A percentile compares a stretch with the other conserved stretches of the same genome.
Evolutionary conservation across 23 tunicate genomes (phyloP).

Genomic region (Halocynthia roretzi): DNA sequence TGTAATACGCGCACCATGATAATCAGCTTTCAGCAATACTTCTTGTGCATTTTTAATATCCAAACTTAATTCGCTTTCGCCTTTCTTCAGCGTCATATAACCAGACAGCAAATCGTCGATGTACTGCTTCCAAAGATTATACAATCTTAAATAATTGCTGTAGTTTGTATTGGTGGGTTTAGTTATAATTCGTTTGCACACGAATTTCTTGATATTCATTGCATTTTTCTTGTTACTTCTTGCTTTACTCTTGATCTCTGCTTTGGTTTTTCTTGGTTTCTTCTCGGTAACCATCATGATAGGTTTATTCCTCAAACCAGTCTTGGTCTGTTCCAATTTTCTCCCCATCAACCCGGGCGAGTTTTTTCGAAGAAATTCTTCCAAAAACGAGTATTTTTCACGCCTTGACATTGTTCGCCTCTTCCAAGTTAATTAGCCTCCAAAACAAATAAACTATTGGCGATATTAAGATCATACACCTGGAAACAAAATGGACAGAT

Average conservation of each 20-base stretch:
- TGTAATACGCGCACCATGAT: conserved; percentile 21
- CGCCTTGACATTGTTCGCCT: conserved; percentile 1
- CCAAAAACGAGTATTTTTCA: conserved; percentile 9
- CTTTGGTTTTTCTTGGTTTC: neutral
- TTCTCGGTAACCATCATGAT: conserved; percentile 12
- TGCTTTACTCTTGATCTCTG: neutral
- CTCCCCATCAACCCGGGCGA: neutral
- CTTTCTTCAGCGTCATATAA: conserved; percentile 1
- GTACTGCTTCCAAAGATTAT: conserved; percentile 14
- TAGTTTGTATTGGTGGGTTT: conserved; percentile 18
- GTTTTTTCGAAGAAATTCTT: conserved; percentile 17
- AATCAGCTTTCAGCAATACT: conserved; percentile 16
- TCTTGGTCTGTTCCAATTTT: neutral
- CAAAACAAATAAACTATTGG: too few species aligned
- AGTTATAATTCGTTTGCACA: neutral
- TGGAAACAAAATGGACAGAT: too few species aligned
- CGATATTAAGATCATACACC: too few species aligned
- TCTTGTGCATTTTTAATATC: conserved; percentile 17
- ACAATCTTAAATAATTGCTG: conserved; percentile 1
- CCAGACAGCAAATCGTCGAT: conserved; percentile 3
- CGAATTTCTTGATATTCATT: neutral
- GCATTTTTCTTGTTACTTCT: neutral
- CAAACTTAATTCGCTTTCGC: neutral
- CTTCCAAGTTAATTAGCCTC: too few species aligned
- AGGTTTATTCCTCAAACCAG: conserved; percentile 14